Evolutionary conservation across 2,888 invertebrate genomes (phyloP), one percentile per base, ranked within the genome.

Genomic region (Therioaphis trifolii): DNA sequence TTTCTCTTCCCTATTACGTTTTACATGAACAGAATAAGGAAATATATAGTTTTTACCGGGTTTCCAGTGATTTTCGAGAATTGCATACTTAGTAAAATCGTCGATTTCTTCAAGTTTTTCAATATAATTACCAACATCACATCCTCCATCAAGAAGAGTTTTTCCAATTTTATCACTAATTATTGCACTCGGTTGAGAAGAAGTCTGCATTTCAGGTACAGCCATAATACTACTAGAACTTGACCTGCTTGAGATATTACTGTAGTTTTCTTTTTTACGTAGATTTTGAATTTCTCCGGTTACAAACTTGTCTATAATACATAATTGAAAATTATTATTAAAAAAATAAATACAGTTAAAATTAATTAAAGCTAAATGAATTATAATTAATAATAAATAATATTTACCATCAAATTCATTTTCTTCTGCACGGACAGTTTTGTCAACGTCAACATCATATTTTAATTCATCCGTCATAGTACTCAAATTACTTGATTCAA

Each of bases 131-230:
- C 66, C 66, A 66, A 35, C n/a, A 35, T 35, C 18, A 35, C 11
- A 66, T n/a, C 66, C 66, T 66, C 66, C 66, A n/a, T 18, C 29
- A 66, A 35, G 66, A n/a, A 35, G n/a, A 66, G 66, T 66, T 35
- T 35, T 35, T 18, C 35, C 35, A 66, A 7, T 11, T 18, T 66
- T 18, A 66, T 35, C 35, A n/a, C n/a, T 66, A 35, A 15, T 63
- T 66, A 66, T 21, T 35, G 35, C 11, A 35, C 18, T 18, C n/a
- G 66, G 35, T 66, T 66, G 29, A n/a, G 66, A n/a, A 18, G 35
- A 35, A 66, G n/a, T 66, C n/a, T 18, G 29, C n/a, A 35, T 18
- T n/a, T n/a, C n/a, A n/a, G n/a, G n/a, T n/a, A n/a, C 11, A 35
- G 18, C n/a, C 18, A 9, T 35, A 35, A 35, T 35, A n/a, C 18